Evolutionary conservation across 1,140 invertebrate genomes (phyloP), one percentile per base, ranked within the genome.

Genomic region (Lycorma delicatula): DNA sequence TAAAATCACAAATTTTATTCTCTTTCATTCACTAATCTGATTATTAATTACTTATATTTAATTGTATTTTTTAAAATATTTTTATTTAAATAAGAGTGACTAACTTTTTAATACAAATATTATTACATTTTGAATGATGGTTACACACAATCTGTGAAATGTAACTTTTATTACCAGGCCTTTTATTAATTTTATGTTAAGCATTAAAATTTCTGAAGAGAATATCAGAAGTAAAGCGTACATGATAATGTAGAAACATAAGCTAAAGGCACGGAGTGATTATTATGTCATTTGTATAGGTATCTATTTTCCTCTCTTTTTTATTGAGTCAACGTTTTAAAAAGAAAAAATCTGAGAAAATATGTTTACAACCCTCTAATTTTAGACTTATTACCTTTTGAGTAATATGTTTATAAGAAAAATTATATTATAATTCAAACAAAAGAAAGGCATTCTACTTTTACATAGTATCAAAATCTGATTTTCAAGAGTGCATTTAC

Each of bases 191-290:
- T 3, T 41, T 16, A 41, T 13, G 11, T 44, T 44, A 22, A 20
- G 41, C 18, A 9, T 16, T 44, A 22, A 16, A 44, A 44, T 16
- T 44, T 44, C 11, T 44, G 16, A 44, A 22, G 41, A 16, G 41
- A 16, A 9, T 38, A 20, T 44, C 41, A n/a, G n/a, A n/a, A n/a
- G n/a, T n/a, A n/a, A n/a, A n/a, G n/a, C n/a, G n/a, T n/a, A n/a
- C n/a, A n/a, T n/a, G n/a, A n/a, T n/a, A n/a, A n/a, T 44, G 23
- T 16, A 20, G 5, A 44, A 20, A 44, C 41, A 44, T 22, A 44
- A 44, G 41, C 41, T 44, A 22, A 44, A 44, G 41, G 41, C 41
- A 44, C 41, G 41, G 16, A 44, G 41, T 44, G 41, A 44, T 22
- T 44, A 22, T 20, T 44, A 44, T 22, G 23, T 44, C 23, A 16